These are phyloP conservation scores for Thalassoma bifasciatum DNA, from an alignment of 2,113 vertebrate genomes.

Conservation along the genomic window DNA sequence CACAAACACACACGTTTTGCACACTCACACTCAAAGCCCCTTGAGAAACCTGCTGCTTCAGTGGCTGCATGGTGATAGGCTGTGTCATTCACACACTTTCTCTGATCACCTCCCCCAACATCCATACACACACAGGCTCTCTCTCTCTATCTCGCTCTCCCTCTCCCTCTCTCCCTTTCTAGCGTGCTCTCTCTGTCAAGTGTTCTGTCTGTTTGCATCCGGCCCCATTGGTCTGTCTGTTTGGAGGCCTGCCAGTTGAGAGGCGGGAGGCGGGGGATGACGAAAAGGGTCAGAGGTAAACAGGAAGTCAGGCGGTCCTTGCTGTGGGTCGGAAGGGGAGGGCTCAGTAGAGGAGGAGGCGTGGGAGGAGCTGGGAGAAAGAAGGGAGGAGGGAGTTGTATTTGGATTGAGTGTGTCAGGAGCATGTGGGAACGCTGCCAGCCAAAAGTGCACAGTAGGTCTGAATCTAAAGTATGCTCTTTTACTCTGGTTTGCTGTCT, in stretches of 20 bases:
- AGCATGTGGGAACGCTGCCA: constrained; percentile 80
- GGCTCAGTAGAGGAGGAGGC: constrained; percentile 27
- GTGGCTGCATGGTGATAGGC: constrained; percentile 67
- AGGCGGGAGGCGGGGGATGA: constrained; percentile 56
- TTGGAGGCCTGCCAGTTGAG: constrained; percentile 71
- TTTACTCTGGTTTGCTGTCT: constrained; percentile 47
- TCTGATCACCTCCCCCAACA: constrained; percentile 57
- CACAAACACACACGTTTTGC: constrained; percentile 18
- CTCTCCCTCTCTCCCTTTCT: neutral
- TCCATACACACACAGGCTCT: neutral
- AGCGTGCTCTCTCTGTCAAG: constrained; percentile 38
- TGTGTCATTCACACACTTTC: constrained; percentile 60
- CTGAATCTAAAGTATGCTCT: constrained; percentile 76
- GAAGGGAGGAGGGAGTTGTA: constrained; percentile 79
- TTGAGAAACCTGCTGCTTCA: constrained; percentile 58
- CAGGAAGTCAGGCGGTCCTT: constrained; percentile 81
- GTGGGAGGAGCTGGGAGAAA: constrained; percentile 28
- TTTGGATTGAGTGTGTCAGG: constrained; percentile 74
- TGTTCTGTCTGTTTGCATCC: constrained; percentile 60
- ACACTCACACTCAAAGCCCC: constrained; percentile 21
- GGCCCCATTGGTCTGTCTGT: constrained; percentile 64
- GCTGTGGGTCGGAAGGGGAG: constrained; percentile 77
- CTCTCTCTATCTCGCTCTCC: neutral
- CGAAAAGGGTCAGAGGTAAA: constrained; percentile 82
- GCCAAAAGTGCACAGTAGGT: constrained; percentile 82